These are phyloP conservation scores for Phyllotis vaccarum DNA, from an alignment of 2,797 vertebrate species.

Conservation along the genomic window DNA sequence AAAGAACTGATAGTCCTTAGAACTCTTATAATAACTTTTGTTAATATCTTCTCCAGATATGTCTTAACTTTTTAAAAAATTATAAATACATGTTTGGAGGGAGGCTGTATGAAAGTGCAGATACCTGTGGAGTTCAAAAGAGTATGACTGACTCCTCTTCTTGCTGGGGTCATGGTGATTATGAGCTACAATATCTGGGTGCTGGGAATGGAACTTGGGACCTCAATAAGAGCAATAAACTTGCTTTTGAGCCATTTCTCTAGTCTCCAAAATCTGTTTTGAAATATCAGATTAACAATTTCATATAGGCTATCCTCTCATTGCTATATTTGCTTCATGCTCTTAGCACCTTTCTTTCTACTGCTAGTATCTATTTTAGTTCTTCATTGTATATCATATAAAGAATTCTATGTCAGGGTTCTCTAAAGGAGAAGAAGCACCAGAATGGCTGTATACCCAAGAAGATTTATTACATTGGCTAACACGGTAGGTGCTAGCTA, in stretches of 20 bases:
- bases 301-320: not conserved
- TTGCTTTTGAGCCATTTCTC: not conserved
- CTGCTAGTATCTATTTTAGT: not conserved
- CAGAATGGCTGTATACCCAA: not conserved
- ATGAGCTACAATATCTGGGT: not conserved
- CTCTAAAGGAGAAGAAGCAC: not conserved
- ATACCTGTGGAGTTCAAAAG: not conserved
- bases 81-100: not conserved
- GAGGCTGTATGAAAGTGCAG: not conserved
- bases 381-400: not conserved
- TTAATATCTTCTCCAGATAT: not conserved
- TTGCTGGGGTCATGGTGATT: not conserved
- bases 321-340: not conserved
- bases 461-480: not conserved
- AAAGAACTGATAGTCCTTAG: not conserved
- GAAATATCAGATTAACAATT: not conserved
- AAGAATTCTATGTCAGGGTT: not conserved
- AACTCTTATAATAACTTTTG: not conserved
- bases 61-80: not conserved
- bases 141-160: not conserved
- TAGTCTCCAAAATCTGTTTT: not conserved
- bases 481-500: too few relatives aligned
- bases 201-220: not conserved
- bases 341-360: not conserved
- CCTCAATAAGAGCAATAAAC: not conserved